Percentiles rank a stretch among this genome's conserved stretches.
Conservation (phyloP, 92 coral and sea anemone species). For the Bergia puertoricense region DNA sequence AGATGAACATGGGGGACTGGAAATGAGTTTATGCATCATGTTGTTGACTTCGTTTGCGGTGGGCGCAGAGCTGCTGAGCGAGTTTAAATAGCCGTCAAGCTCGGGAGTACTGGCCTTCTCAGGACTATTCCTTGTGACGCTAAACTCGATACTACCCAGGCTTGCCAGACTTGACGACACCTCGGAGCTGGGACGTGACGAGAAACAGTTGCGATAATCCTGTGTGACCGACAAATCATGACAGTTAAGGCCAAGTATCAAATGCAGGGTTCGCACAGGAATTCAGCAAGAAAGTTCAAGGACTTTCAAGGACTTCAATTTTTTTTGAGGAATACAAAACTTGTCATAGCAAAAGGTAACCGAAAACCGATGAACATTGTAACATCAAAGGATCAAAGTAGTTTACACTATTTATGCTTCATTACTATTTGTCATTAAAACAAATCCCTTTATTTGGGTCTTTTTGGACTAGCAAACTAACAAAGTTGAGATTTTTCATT, state of each 20-base stretch:
- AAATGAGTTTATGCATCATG: slow-evolving; percentile 52
- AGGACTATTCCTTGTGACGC: slow-evolving; percentile 17
- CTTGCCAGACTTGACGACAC: slow-evolving; percentile 88
- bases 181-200: slow-evolving; percentile 89
- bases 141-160: slow-evolving; percentile 78
- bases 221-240: slow-evolving; percentile 14
- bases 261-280: too few species aligned
- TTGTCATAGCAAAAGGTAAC: too few species aligned
- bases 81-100: slow-evolving; percentile 50
- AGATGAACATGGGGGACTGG: slow-evolving; percentile 64
- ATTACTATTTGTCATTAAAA: too few species aligned
- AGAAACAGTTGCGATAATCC: slow-evolving; percentile 97
- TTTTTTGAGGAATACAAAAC: too few species aligned
- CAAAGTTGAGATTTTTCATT: too few species aligned
- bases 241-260: neutral
- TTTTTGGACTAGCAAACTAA: too few species aligned
- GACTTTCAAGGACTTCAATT: too few species aligned
- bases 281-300: too few species aligned
- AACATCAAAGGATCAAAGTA: too few species aligned
- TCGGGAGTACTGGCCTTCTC: slow-evolving; percentile 30
- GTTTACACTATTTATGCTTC: too few species aligned
- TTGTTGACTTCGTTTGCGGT: slow-evolving; percentile 63
- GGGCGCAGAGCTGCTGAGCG: slow-evolving; percentile 77
- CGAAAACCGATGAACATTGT: too few species aligned
- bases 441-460: too few species aligned